Evolutionary conservation across 2,888 invertebrate species (phyloP), one percentile per base, ranked within the genome.

Genomic region (Glyphotaelius pellucidus): DNA sequence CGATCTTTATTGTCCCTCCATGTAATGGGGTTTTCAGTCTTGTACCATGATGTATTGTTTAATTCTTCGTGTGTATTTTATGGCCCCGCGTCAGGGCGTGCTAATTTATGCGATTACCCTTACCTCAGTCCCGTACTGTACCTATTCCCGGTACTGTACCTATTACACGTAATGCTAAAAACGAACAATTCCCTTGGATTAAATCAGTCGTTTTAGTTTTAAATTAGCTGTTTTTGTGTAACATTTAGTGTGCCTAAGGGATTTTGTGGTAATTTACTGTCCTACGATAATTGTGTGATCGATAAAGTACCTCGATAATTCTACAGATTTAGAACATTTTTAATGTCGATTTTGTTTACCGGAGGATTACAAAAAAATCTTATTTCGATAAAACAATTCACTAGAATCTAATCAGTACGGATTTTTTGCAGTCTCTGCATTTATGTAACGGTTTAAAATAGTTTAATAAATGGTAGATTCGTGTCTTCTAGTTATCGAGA

Each of bases 41-140:
- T 91, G 91, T 84, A 80, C 83, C 91, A 79, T 91, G 91, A 91
- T 91, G 91, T 89, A 91, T 91, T 91, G 91, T 91, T 91, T 89
- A 91, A 91, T 91, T 89, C 91, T 89, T 91, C 89, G 52, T 83
- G 84, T 91, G 83, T 91, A 67, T 89, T 91, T 91, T 91, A 91
- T 89, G 15, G 85, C 67, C 89, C 31, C 89, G 79, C 87, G 91
- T 91, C 91, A 80, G 80, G 80, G 31, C 80, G 91, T 11, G 35
- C 80, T 91, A 91, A 91, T 91, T 91, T 91, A 91, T 91, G 88
- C 83, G 88, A 87, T 91, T 88, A 52, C 80, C 89, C 89, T 80
- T 81, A 47, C 80, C 38, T 42, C 85, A n/a, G 91, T 86, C 83
- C 88, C 83, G 42, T 38, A 38, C 80, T 83, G 80, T 81, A 32